Evolutionary conservation across 2,113 vertebrate species (phyloP), one percentile per base, ranked within the genome.

Genomic region (Microtus oregoni): DNA sequence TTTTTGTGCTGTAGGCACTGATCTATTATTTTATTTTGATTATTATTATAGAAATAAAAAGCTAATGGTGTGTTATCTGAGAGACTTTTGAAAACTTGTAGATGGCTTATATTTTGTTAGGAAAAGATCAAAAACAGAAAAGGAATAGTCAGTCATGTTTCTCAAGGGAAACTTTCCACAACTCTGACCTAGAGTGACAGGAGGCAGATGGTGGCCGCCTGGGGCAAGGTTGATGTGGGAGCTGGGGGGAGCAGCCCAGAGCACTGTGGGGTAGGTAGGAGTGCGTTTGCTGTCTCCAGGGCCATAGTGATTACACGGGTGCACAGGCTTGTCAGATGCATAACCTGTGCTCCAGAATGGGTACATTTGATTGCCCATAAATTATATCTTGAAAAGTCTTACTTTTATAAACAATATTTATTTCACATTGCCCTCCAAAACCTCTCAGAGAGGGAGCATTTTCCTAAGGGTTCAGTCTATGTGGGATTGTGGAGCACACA

Each of bases 361-460:
- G 41, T 41, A 41, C 41, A 41, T 41, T 41, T 41, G 41, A 41
- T 41, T 41, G 41, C 3, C 73, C 26, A 5, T 5, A 10, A 58
- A 19, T 14, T 67, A 2, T 13, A 38, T 26, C 75, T 79, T 13
- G 8, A 67, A 50, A 35, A 26, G 2, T 13, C 11, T 55, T 67
- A 6, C 30, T 75, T 81, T 44, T 28, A 55, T 32, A 81, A 67
- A 7, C 8, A 47, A 7, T 15, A 79, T 0, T 35, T 76, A 15
- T 15, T 19, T n/a, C 32, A 0, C 10, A 0, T 0, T 1, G 13
- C 20, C 28, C 86, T 58, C 14, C 2, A 24, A 10, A 4, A 22
- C 4, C 4, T n/a, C 26, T 13, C 61, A 28, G 32, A 2, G 14
- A 12, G 13, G 2, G 3, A 24, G 6, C 30, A 24, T 52, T 55